Evolutionary conservation across 2,888 invertebrate species (phyloP).

Genomic region (Drosophila algonquin): DNA sequence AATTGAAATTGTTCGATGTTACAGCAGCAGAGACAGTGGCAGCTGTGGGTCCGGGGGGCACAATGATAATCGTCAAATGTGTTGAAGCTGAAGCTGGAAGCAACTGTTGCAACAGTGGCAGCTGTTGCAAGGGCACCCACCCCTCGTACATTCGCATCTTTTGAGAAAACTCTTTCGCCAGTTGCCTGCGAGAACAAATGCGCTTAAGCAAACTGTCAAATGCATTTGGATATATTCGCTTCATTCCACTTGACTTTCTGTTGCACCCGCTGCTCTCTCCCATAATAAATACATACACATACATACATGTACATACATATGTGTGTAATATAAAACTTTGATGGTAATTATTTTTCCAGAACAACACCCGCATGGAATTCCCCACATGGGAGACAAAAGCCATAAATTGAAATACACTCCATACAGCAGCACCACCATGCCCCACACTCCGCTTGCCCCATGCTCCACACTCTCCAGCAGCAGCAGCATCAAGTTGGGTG

Average conservation of each 20-base stretch:
- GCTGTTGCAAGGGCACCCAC: constrained; percentile 24
- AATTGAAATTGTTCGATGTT: constrained; percentile 18
- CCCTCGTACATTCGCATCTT: constrained; percentile 30
- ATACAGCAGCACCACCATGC: background rate
- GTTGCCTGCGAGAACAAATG: constrained; percentile 57
- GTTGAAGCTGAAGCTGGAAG: constrained; percentile 5
- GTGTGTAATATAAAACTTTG: constrained; percentile 67
- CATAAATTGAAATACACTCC: constrained; percentile 65
- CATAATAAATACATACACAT: constrained; percentile 25
- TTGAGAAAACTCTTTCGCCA: constrained; percentile 59
- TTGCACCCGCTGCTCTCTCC: constrained; percentile 6
- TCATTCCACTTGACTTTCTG: constrained; percentile 66
- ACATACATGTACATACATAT: background rate
- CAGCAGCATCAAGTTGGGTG: constrained; percentile 53
- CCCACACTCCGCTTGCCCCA: background rate
- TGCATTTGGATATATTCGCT: constrained; percentile 66
- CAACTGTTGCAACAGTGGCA: constrained; percentile 17
- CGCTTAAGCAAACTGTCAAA: constrained; percentile 75
- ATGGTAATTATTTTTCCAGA: constrained; percentile 75
- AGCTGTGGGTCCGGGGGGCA: constrained; percentile 3
- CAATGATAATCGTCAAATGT: constrained; percentile 47
- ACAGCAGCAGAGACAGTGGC: constrained; percentile 1
- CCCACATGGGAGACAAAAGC: constrained; percentile 64
- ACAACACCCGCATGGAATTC: constrained; percentile 68
- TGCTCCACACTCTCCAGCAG: background rate